Conservation (phyloP, 2,797 vertebrate genomes). For the Allobates femoralis region DNA sequence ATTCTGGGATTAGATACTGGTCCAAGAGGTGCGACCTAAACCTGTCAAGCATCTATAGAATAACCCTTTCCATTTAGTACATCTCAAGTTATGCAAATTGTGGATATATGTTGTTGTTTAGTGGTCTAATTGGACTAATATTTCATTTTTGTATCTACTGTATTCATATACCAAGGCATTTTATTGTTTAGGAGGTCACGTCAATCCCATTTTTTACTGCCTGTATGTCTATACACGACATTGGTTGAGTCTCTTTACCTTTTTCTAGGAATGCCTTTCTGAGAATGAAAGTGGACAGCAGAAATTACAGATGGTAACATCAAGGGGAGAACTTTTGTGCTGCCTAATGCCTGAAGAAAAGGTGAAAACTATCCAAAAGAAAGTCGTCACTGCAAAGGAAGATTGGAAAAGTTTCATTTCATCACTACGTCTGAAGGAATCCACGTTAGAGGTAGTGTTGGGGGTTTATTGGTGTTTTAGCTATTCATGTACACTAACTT, state of each 20-base stretch:
- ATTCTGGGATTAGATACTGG: background rate
- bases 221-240: background rate
- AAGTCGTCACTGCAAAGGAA: conserved; percentile 81
- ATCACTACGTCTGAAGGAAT: conserved; percentile 87
- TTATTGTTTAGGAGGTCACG: background rate
- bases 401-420: conserved; percentile 90
- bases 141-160: background rate
- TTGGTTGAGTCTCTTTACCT: background rate
- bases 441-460: conserved; percentile 80
- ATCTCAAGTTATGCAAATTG: background rate
- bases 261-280: conserved; percentile 85
- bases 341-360: conserved; percentile 81
- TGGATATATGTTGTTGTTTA: background rate
- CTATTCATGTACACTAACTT: too few species aligned
- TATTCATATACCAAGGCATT: background rate
- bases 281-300: conserved; percentile 87
- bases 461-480: background rate
- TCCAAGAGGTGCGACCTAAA: background rate
- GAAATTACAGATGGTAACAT: conserved; percentile 81
- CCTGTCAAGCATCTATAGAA: background rate
- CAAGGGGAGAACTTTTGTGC: conserved; percentile 83
- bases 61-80: background rate
- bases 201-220: background rate
- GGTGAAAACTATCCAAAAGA: conserved; percentile 78
- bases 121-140: background rate